These are phyloP conservation scores for Microcebus griseorufus DNA, from an alignment of 2,113 vertebrate genomes.

Conservation along the genomic window DNA sequence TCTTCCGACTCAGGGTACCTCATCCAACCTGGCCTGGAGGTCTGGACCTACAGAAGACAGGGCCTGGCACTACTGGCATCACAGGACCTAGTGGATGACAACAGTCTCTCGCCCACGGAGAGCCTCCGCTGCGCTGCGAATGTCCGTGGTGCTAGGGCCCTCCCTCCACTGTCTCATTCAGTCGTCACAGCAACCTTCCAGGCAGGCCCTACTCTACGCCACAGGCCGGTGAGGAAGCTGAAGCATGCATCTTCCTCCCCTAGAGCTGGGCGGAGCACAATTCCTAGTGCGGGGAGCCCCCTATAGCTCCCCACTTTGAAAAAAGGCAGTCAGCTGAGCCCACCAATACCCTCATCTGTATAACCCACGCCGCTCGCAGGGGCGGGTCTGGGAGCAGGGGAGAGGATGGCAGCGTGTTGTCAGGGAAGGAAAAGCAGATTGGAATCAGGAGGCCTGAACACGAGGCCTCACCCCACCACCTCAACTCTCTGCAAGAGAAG, in stretches of 20 bases:
- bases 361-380: background rate
- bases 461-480: background rate
- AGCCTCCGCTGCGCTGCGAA: background rate
- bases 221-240: background rate
- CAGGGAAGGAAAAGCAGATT: background rate
- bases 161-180: background rate
- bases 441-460: background rate
- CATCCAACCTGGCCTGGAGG: background rate
- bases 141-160: too few species aligned
- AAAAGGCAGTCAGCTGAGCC: background rate
- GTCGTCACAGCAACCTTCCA: background rate
- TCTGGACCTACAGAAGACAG: background rate
- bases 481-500: background rate
- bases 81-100: rapidly evolving
- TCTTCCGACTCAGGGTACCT: background rate
- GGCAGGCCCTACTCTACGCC: background rate
- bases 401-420: background rate
- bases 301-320: background rate
- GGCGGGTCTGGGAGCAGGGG: background rate
- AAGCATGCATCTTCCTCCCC: background rate
- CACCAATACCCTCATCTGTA: background rate
- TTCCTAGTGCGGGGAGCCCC: too few species aligned
- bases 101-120: background rate
- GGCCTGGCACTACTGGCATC: background rate
- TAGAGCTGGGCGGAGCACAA: background rate